Base-by-base conservation (phyloP, 35 echinoderm and acorn worm species). In the Holothuria glaberrima region DNA sequence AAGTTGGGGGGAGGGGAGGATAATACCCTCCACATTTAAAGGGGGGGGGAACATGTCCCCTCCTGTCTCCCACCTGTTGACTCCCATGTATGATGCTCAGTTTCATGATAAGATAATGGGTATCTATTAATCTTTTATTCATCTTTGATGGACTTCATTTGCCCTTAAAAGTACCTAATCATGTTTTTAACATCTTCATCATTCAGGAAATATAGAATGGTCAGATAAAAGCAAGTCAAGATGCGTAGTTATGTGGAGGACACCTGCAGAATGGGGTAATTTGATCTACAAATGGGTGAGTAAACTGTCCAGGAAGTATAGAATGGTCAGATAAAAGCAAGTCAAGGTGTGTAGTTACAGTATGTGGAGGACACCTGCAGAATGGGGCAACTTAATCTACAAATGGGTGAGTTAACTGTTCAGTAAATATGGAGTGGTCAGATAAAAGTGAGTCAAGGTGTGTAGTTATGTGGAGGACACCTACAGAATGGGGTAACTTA, bases 301-400 rank as follows among this genome's bases (percentile, higher is more conserved):
- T 78, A 33, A 64, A 41, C 2, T 41, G n/a, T n/a, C n/a, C 38
- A 98, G 95, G 95, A 68, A 94, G 94, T 90, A 90, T 98, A 87
- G 95, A 98, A 94, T 98, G 95, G 95, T 88, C 92, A 68, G 95
- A 98, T 66, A 98, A 98, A 88, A 81, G 45, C 10, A 98, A 80
- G 48, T 63, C 89, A n/a, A 94, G 92, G 84, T 98, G 95, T 90
- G 48, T 94, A 27, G 90, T 98, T 12, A n/a, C n/a, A n/a, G n/a
- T n/a, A 98, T 98, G 95, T 98, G 95, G 95, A 89, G 95, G 80
- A 94, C 95, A 73, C 95, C 95, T 34, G 95, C 91, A 28, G 95
- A 98, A 88, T 98, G 95, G 95, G 95, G 95, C 46, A 81, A 91
- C 24, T 80, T 90, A 59, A 94, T 98, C 5, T 98, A 98, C 60